A percentile compares a stretch with the other conserved stretches of the same genome.
phyloP scores from a whole-genome alignment of 2,888 invertebrate species.

The Crioceris asparagi region DNA sequence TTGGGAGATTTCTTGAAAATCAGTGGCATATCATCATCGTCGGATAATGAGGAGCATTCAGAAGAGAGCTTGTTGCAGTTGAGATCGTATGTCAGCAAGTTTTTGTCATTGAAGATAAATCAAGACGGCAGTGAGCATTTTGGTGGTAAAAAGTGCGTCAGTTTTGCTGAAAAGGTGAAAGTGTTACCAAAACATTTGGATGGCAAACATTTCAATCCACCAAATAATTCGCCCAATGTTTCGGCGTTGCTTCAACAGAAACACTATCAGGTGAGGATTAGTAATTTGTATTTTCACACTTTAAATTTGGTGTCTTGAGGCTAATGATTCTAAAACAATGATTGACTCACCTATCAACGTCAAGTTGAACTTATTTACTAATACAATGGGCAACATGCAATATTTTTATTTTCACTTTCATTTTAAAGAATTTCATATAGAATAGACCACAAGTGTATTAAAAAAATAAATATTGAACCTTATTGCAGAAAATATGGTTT shows the following conservation, averaged over 20 bases:
- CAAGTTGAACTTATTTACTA: too few relatives aligned
- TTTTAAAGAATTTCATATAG: too few relatives aligned
- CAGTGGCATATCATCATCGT: constrained; percentile 54
- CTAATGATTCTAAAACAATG: too few relatives aligned
- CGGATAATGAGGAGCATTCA: constrained; percentile 52
- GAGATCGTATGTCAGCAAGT: constrained; percentile 59
- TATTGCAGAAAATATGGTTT: too few relatives aligned
- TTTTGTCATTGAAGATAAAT: constrained; percentile 58
- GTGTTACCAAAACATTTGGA: constrained; percentile 45
- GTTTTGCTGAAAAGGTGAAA: constrained; percentile 58
- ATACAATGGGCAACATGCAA: too few relatives aligned
- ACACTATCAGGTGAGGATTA: constrained; percentile 45
- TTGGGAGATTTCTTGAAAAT: constrained; percentile 60
- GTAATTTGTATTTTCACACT: too few relatives aligned
- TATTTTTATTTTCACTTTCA: too few relatives aligned
- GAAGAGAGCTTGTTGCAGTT: constrained; percentile 61
- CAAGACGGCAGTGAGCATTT: constrained; percentile 53
- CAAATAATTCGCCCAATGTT: constrained; percentile 67
- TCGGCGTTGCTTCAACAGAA: constrained; percentile 48
- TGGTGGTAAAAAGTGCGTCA: constrained; percentile 60
- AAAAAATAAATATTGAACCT: too few relatives aligned
- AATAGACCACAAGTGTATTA: too few relatives aligned
- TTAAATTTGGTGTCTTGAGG: too few relatives aligned
- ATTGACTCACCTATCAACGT: too few relatives aligned
- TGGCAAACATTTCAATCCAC: constrained; percentile 41